Evolutionary conservation across 2,888 invertebrate genomes (phyloP).

Genomic region (Scrobipalpa atriplicella): DNA sequence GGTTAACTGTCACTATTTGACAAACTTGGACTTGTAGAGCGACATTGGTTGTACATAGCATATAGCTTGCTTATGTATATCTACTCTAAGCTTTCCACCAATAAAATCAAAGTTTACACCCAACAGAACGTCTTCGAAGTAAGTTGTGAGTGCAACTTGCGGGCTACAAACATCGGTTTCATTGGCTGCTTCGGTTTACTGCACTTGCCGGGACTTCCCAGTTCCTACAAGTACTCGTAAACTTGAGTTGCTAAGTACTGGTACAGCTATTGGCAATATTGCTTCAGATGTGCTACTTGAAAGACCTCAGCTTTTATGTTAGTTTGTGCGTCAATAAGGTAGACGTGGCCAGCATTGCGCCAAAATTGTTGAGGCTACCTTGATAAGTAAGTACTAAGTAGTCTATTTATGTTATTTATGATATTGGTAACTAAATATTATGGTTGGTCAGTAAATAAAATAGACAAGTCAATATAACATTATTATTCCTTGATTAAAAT

Average conservation of each 20-base stretch:
- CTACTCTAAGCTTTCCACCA: neutral
- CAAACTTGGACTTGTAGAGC: neutral
- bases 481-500: too few species aligned
- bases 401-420: too few species aligned
- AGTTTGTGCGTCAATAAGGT: neutral
- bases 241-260: constrained; percentile 8
- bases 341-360: too few species aligned
- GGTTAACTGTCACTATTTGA: neutral
- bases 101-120: constrained; percentile 10
- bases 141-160: neutral
- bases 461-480: too few species aligned
- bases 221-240: constrained; percentile 8
- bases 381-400: too few species aligned
- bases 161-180: constrained; percentile 1
- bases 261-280: constrained; percentile 3
- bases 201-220: neutral
- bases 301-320: too few species aligned
- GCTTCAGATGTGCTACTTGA: neutral
- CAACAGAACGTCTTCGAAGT: neutral
- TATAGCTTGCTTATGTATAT: too few species aligned
- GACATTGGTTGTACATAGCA: too few species aligned
- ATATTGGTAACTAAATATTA: too few species aligned
- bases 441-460: too few species aligned
- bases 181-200: constrained; percentile 13
- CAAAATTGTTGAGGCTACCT: too few species aligned